Evolutionary conservation across 1,140 invertebrate species (phyloP), one percentile per base, ranked within the genome.

Genomic region (Bombus difficillimus): DNA sequence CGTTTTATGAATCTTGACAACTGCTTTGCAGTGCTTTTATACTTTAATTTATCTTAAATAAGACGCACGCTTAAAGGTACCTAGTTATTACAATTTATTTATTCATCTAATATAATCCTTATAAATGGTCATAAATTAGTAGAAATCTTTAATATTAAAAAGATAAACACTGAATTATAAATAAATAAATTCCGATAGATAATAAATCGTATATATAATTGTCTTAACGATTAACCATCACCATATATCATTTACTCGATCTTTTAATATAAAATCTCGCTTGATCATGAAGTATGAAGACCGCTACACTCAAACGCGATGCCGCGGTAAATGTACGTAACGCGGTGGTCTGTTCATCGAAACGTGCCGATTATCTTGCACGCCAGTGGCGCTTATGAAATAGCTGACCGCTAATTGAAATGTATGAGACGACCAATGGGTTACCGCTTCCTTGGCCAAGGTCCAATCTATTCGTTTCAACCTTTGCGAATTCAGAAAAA

Each of bases 401-500:
- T 37, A 71, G 81, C 73, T 76, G 5, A 18, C 64, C 28, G 75
- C 75, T 77, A 37, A 87, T 87, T 87, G 72, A 87, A 81, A 87
- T 85, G 86, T 87, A 81, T 43, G 47, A 18, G 66, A 41, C 43
- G 13, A 41, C 22, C 22, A n/a, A 1, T n/a, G n/a, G 43, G 69
- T 84, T 85, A 79, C 69, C 76, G 82, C 82, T 86, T 77, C 32
- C 41, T 71, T 86, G 85, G 85, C 64, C n/a, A 10, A 18, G 25
- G 39, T 41, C 85, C 85, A 86, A 32, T 77, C 15, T 3, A 10
- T 8, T 15, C 37, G 37, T 41, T 18, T 22, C 39, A 41, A 25
- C 37, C 10, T 41, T 41, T 41, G 1, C 12, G 25, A n/a, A 18
- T 41, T 72, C 28, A 6, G 12, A 28, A 72, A 72, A 41, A 72